Evolutionary conservation across 2,888 invertebrate genomes (phyloP), one percentile per base, ranked within the genome.

Genomic region (Acanthococcus lagerstroemiae): DNA sequence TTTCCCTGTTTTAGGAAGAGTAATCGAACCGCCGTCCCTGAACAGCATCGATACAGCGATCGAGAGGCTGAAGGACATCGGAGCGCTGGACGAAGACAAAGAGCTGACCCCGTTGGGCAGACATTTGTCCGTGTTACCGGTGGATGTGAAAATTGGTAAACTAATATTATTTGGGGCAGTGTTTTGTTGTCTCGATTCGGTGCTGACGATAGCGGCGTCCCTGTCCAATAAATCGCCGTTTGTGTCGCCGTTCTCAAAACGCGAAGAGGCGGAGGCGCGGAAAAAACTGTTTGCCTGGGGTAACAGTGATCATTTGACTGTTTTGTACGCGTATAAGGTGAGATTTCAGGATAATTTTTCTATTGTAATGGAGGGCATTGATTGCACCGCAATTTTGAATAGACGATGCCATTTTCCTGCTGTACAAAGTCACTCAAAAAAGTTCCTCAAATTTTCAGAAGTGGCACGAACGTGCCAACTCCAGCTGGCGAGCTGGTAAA

Each of bases 141-240:
- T 96, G 0, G 95, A 95, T 74, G 89, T 89, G 3, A 81, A 90
- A 71, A 87, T 94, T 71, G 94, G 93, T n/a, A 93, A 95, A 74
- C 81, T 95, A 70, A 88, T 96, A 80, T 76, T 96, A 6, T 90
- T 90, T 72, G 92, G 95, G 0, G 88, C 95, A 12, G 90, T 95
- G 68, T 89, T 96, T 75, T 87, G 88, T 71, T 95, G 95, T 74
- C 81, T 95, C 30, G 92, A 95, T 77, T 91, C 95, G 0, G 87
- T 94, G 0, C 79, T 95, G 2, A 95, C 94, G 3, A 90, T 96
- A 74, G 94, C 90, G 0, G 89, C 90, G 1, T 87, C 85, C 75
- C 77, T 90, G 45, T 88, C 88, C 71, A 84, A 87, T 73, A 89
- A 88, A 74, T 86, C 84, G 12, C 63, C 63, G 4, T 63, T 63